Conservation (phyloP, 1,140 invertebrate genomes). For the Pogonus chalceus region DNA sequence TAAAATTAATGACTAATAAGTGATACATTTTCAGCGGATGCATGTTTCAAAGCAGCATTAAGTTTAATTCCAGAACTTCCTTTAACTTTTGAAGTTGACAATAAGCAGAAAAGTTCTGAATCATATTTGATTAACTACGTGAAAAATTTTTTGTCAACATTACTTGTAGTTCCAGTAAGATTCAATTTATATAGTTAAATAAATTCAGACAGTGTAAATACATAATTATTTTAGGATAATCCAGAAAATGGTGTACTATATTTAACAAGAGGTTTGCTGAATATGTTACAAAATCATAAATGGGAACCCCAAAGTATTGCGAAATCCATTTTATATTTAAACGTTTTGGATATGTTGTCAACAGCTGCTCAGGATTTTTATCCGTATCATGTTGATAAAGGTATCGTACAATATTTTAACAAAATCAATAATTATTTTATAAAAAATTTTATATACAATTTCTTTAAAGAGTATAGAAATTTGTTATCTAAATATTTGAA, state of each 20-base stretch:
- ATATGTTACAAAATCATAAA: constrained; percentile 56
- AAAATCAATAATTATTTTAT: no score
- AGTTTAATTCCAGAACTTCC: constrained; percentile 70
- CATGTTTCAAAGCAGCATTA: constrained; percentile 83
- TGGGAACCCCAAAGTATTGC: constrained; percentile 48
- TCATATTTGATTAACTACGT: constrained; percentile 61
- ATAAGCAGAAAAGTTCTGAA: constrained; percentile 60
- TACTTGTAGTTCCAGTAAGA: constrained; percentile 75
- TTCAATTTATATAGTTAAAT: constrained; percentile 9
- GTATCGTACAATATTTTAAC: constrained; percentile 25
- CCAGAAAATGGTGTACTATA: constrained; percentile 75
- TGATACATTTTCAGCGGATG: constrained; percentile 74
- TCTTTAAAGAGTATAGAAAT: constrained; percentile 7
- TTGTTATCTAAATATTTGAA: constrained; percentile 3
- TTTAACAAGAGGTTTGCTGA: constrained; percentile 62
- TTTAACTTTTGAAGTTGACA: constrained; percentile 62
- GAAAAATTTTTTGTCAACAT: constrained; percentile 69
- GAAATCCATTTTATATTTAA: constrained; percentile 54
- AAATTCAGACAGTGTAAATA: background rate
- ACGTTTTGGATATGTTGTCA: constrained; percentile 63
- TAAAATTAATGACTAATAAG: background rate
- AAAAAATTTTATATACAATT: constrained; percentile 2
- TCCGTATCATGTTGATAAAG: constrained; percentile 71
- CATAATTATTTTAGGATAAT: constrained; percentile 52
- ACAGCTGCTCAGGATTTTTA: constrained; percentile 66